phyloP scores from a whole-genome alignment of 2,113 vertebrate genomes.

The Hiodon tergisus region DNA sequence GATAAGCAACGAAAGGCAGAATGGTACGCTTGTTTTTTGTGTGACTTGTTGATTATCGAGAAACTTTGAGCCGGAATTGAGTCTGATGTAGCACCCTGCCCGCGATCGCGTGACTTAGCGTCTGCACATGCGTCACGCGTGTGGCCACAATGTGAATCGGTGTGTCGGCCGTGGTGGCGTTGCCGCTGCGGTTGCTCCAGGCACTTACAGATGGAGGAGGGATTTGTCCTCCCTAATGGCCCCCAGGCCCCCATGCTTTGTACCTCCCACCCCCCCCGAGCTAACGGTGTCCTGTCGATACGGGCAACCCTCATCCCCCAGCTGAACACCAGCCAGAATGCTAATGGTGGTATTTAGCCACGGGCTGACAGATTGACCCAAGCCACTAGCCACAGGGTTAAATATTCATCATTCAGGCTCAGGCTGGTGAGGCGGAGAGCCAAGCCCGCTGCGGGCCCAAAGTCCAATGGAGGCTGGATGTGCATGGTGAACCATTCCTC shows the following conservation, averaged over 20 bases:
- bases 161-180: too few species aligned
- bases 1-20: too few species aligned
- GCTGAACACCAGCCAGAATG: constrained; percentile 75
- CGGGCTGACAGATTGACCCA: constrained; percentile 75
- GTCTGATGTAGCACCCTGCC: too few species aligned
- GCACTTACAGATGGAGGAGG: too few species aligned
- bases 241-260: constrained; percentile 43
- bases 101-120: too few species aligned
- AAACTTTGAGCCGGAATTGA: too few species aligned
- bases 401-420: constrained; percentile 54
- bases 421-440: background rate
- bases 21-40: too few species aligned
- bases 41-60: too few species aligned
- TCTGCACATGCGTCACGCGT: too few species aligned
- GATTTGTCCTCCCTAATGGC: constrained; percentile 53
- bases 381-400: constrained; percentile 67
- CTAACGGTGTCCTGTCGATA: constrained; percentile 86
- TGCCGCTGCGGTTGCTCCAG: too few species aligned
- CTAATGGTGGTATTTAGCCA: constrained; percentile 76
- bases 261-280: constrained; percentile 37
- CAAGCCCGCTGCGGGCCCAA: background rate
- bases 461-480: background rate
- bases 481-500: background rate
- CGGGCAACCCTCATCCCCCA: constrained; percentile 76
- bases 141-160: too few species aligned